Conservation (phyloP, 2,888 invertebrate species). For the Megaustenia siamemsis region DNA sequence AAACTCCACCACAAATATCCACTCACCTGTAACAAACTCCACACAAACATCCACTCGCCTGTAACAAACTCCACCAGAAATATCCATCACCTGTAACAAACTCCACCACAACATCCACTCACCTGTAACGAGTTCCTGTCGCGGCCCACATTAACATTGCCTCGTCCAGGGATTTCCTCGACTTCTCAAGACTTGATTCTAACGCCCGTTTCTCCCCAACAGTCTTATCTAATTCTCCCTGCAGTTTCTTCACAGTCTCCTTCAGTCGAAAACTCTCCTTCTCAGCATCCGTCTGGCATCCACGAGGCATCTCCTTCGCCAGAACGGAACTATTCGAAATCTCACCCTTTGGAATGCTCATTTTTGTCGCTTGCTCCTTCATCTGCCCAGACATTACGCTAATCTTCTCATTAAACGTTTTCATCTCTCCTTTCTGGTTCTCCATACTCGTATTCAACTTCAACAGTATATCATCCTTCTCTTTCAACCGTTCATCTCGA, state of each 20-base stretch:
- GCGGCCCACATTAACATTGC: slow-evolving; percentile 69
- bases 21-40: too few species aligned
- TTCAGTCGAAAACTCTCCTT: slow-evolving; percentile 69
- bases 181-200: slow-evolving; percentile 67
- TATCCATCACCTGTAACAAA: too few species aligned
- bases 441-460: slow-evolving; percentile 53
- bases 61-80: too few species aligned
- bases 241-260: slow-evolving; percentile 65
- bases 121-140: slow-evolving; percentile 65
- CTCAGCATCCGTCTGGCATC: slow-evolving; percentile 66
- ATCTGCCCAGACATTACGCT: slow-evolving; percentile 65
- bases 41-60: too few species aligned
- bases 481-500: slow-evolving; percentile 75
- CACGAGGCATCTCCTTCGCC: slow-evolving; percentile 9
- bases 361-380: slow-evolving; percentile 67
- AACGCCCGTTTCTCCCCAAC: slow-evolving; percentile 66
- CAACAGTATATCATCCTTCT: slow-evolving; percentile 67
- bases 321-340: slow-evolving; percentile 51
- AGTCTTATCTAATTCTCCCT: slow-evolving; percentile 68
- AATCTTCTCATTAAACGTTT: slow-evolving; percentile 71
- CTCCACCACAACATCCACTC: slow-evolving; percentile 51
- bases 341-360: slow-evolving; percentile 63
- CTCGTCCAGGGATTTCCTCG: slow-evolving; percentile 66
- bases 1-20: too few species aligned
- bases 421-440: slow-evolving; percentile 62